Evolutionary conservation across 2,113 vertebrate species (phyloP).

Genomic region (Xiphophorus maculatus): DNA sequence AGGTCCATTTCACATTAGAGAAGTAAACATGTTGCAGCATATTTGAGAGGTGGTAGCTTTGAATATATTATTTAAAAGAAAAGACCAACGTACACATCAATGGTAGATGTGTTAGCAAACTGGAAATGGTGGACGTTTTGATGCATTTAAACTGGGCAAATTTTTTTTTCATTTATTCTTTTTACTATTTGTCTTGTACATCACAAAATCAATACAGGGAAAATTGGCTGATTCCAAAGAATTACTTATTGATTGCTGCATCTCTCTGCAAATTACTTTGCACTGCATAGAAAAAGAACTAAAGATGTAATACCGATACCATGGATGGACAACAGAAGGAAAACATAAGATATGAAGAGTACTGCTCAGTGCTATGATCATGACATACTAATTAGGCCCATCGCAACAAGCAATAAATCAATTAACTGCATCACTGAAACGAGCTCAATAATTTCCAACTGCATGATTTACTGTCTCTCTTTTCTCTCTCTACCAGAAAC

Average conservation of each 20-base stretch:
- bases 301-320: background rate
- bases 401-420: too few relatives aligned
- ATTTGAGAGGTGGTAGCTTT: background rate
- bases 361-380: background rate
- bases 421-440: too few relatives aligned
- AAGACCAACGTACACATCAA: too few relatives aligned
- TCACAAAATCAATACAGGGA: background rate
- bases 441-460: too few relatives aligned
- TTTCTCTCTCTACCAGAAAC: too few relatives aligned
- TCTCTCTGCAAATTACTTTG: too few relatives aligned
- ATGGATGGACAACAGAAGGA: background rate
- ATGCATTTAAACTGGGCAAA: background rate
- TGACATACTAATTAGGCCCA: background rate
- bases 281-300: too few relatives aligned
- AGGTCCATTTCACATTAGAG: background rate
- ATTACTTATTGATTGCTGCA: background rate
- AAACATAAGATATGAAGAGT: background rate
- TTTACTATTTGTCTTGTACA: background rate
- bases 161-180: background rate
- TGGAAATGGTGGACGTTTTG: background rate
- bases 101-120: background rate
- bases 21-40: background rate
- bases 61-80: background rate
- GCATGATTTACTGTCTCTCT: too few relatives aligned
- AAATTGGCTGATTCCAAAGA: background rate